Evolutionary conservation across 1,140 invertebrate species (phyloP).

Genomic region (Drosophila persimilis): DNA sequence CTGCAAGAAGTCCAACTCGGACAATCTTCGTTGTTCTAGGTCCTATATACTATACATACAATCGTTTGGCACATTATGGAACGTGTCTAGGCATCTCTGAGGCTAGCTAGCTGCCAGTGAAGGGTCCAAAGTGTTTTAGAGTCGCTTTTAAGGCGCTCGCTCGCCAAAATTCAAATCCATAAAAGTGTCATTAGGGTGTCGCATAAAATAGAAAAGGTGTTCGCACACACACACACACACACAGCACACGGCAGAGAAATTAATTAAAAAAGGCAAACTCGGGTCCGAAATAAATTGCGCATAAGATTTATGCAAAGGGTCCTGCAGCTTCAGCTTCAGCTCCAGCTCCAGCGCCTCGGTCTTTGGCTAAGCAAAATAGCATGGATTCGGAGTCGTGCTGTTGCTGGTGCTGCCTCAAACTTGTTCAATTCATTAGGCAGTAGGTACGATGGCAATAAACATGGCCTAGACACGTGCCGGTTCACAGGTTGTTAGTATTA

Average conservation of each 20-base stretch:
- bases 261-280: constrained; percentile 59
- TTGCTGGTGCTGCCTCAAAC: not conserved
- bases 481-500: constrained; percentile 24
- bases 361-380: constrained; percentile 6
- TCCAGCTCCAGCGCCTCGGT: constrained; percentile 3
- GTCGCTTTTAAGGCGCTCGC: constrained; percentile 28
- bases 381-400: no score
- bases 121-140: constrained; percentile 11
- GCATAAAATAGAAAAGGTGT: constrained; percentile 56
- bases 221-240: not conserved
- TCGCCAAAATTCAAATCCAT: constrained; percentile 47
- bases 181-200: constrained; percentile 58
- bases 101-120: not conserved
- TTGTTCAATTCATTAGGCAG: constrained; percentile 33
- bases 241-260: constrained; percentile 30
- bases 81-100: constrained; percentile 37
- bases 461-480: constrained; percentile 5
- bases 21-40: constrained; percentile 18
- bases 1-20: constrained; percentile 25
- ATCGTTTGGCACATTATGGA: constrained; percentile 25
- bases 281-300: constrained; percentile 55
- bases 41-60: constrained; percentile 11
- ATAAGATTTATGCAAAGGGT: constrained; percentile 62
- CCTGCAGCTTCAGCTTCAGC: not conserved
- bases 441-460: constrained; percentile 19